Evolutionary conservation across 2,797 vertebrate genomes (phyloP).

Genomic region (Gymnodraco acuticeps): DNA sequence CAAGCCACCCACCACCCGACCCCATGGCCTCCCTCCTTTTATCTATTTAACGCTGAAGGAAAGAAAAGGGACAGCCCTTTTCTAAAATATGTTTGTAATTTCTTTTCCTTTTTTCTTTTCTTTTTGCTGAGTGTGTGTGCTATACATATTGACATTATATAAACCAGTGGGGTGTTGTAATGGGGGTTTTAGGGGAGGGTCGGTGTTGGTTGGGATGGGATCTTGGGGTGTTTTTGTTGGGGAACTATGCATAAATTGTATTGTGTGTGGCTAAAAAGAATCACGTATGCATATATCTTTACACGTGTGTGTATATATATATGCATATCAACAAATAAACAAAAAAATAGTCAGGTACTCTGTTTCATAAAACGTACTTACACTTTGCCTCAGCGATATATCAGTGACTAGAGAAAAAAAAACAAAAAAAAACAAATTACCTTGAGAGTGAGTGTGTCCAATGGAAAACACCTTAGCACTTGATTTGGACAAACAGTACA

Average conservation of each 20-base stretch:
- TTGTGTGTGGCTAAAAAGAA: constrained; percentile 90
- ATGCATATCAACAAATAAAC: constrained; percentile 84
- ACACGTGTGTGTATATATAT: constrained; percentile 83
- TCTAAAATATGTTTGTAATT: constrained; percentile 74
- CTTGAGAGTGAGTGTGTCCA: constrained; percentile 84
- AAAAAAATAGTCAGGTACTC: constrained; percentile 88
- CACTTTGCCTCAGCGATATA: constrained; percentile 97
- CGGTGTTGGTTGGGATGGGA: constrained; percentile 68
- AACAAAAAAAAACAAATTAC: constrained; percentile 68
- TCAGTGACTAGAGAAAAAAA: constrained; percentile 76
- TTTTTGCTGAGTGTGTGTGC: constrained; percentile 94
- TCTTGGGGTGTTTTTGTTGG: constrained; percentile 75
- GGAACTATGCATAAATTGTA: constrained; percentile 98
- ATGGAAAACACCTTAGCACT: constrained; percentile 91
- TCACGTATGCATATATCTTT: constrained; percentile 85
- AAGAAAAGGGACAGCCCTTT: constrained; percentile 78
- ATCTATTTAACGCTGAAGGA: constrained; percentile 73
- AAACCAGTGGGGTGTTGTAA: constrained; percentile 77
- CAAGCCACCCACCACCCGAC: constrained; percentile 69
- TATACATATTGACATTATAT: constrained; percentile 95
- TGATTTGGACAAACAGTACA: constrained; percentile 93
- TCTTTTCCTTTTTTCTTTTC: constrained; percentile 68
- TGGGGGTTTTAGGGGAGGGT: constrained; percentile 66
- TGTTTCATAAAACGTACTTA: constrained; percentile 91
- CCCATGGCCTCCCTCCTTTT: constrained; percentile 70